These are phyloP conservation scores for Syrrhaptes paradoxus DNA, from an alignment of 2,113 vertebrate genomes.

Conservation along the genomic window DNA sequence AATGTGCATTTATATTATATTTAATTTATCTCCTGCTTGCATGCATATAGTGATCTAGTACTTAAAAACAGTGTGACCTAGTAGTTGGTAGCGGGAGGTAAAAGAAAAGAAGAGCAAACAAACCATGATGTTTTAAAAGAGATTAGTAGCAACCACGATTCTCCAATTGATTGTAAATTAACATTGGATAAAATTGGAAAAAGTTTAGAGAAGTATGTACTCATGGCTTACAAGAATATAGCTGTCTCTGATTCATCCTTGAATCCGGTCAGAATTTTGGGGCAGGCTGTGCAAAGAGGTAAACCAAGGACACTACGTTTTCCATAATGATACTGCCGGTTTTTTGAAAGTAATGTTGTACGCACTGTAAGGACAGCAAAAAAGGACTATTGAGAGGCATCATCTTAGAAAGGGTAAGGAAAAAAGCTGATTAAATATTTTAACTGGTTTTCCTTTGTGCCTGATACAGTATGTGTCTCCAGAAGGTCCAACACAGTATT, in stretches of 20 bases:
- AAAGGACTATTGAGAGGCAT: background rate
- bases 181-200: background rate
- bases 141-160: background rate
- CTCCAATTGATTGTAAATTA: background rate
- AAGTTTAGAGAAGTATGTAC: background rate
- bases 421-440: background rate
- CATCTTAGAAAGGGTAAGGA: background rate
- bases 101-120: background rate
- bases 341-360: background rate
- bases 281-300: background rate
- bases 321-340: background rate
- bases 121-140: background rate
- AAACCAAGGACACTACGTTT: background rate
- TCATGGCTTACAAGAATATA: background rate
- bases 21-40: constrained; percentile 35
- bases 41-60: background rate
- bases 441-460: background rate
- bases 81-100: background rate
- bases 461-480: background rate
- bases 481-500: background rate
- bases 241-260: background rate
- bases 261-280: background rate
- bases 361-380: background rate
- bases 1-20: constrained; percentile 60
- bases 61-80: background rate